Base-by-base conservation (phyloP, 2,113 vertebrate genomes). In the Crotalus tigris region DNA sequence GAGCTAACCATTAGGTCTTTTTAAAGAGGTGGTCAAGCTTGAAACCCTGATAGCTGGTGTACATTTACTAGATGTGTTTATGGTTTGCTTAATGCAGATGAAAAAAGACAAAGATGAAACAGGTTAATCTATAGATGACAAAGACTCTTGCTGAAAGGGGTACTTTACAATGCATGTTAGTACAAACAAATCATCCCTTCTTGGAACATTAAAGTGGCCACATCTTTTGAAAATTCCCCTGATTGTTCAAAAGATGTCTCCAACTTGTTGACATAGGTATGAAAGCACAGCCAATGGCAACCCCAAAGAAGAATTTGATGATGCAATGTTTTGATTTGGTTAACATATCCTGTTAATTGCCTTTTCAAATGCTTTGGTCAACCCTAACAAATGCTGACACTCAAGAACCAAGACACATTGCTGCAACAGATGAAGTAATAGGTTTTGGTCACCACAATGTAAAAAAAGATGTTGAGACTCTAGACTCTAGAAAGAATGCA, bases 41-140 rank as follows among this genome's bases (percentile, higher is more conserved):
- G 85, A 96, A 94, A 94, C 90, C 3, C 91, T 93, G 85, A 85
- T 92, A 29, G 26, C 46, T 53, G 95, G 92, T 90, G 11, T 91
- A 90, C 29, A 92, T 85, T 33, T 9, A 93, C 90, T 90, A 61
- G 4, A 85, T 88, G 94, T 91, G 1, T 0, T 1, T 93, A 90
- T 93, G 11, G 69, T 24, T 46, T 59, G 2, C 93, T 1, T 1
- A 4, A 2, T 7, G 87, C 12, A 54, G 54, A 90, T 7, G 33
- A 53, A 23, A 93, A 94, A 92, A 94, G 58, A 7, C 4, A 51
- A 17, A n/a, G 2, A 17, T 86, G 92, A 19, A 0, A 15, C 3
- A 93, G 44, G 17, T 1, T 89, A 49, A 95, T 69, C 1, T 55
- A 13, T n/a, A 57, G 29, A 81, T 21, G 75, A 44, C 33, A 81